Evolutionary conservation across 35 echinoderm and acorn worm genomes (phyloP).

Genomic region (Heliocidaris erythrogramma): DNA sequence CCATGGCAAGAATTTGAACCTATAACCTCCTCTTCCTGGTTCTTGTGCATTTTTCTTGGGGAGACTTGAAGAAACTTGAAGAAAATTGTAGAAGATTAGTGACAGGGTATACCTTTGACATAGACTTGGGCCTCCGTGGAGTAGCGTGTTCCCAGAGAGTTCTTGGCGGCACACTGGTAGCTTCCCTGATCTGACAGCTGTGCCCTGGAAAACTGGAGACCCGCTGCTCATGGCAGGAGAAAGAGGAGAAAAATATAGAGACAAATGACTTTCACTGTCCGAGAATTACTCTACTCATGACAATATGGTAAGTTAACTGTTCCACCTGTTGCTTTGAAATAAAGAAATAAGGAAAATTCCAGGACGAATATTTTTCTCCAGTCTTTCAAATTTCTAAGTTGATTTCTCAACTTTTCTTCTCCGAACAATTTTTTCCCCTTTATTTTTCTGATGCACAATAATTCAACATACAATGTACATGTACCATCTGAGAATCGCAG

Average conservation of each 20-base stretch:
- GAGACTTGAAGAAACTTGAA: neutral
- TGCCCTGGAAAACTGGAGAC: slow-evolving; percentile 33
- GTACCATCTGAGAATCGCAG: neutral
- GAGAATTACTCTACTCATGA: neutral
- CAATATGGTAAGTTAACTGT: neutral
- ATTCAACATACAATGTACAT: neutral
- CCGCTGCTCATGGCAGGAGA: slow-evolving; percentile 34
- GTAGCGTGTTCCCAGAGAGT: slow-evolving; percentile 74
- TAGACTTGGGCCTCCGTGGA: slow-evolving; percentile 70
- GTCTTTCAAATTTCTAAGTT: neutral
- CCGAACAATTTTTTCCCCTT: neutral
- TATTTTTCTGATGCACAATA: neutral
- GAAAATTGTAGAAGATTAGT: neutral
- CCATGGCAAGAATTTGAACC: no score
- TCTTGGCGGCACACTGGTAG: slow-evolving; percentile 80
- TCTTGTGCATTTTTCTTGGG: no score
- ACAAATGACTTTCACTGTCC: neutral
- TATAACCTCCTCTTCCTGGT: no score
- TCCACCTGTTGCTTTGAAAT: neutral
- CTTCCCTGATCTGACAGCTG: slow-evolving; percentile 67
- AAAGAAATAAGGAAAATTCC: neutral
- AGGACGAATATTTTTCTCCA: neutral
- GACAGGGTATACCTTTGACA: slow-evolving; percentile 74
- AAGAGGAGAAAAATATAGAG: slow-evolving; percentile 33
- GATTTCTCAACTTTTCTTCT: neutral